These are phyloP conservation scores for Peromyscus leucopus DNA, from an alignment of 2,113 vertebrate genomes.

Conservation along the genomic window DNA sequence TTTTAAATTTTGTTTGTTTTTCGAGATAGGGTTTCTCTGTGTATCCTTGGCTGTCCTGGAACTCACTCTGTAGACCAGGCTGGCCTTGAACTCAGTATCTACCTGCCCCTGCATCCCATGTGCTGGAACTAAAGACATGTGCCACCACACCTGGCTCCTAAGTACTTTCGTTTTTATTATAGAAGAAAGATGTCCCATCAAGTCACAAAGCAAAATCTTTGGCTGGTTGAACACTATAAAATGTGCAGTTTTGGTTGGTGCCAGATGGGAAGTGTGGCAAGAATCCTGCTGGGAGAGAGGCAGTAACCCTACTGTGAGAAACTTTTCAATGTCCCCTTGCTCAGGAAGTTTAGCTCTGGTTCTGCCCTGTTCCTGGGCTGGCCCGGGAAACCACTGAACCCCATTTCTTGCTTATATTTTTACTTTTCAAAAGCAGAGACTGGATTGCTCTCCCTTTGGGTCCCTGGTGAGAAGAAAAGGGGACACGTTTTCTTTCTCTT, in stretches of 20 bases:
- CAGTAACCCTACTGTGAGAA: too few relatives aligned
- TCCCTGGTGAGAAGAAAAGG: neutral
- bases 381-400: neutral
- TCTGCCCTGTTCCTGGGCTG: neutral
- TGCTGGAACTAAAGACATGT: neutral
- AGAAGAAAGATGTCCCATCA: neutral
- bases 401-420: neutral
- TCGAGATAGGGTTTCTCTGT: neutral
- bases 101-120: neutral
- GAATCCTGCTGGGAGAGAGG: neutral
- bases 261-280: neutral
- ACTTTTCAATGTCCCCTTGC: neutral
- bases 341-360: neutral
- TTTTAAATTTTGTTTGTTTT: neutral
- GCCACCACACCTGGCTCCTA: neutral
- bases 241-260: neutral
- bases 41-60: neutral
- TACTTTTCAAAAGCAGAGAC: neutral
- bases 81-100: neutral
- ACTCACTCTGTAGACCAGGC: neutral
- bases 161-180: neutral
- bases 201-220: neutral
- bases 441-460: neutral
- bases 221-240: neutral
- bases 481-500: neutral